Conservation (phyloP, 2,797 vertebrate genomes). For the Chelon labrosus region DNA sequence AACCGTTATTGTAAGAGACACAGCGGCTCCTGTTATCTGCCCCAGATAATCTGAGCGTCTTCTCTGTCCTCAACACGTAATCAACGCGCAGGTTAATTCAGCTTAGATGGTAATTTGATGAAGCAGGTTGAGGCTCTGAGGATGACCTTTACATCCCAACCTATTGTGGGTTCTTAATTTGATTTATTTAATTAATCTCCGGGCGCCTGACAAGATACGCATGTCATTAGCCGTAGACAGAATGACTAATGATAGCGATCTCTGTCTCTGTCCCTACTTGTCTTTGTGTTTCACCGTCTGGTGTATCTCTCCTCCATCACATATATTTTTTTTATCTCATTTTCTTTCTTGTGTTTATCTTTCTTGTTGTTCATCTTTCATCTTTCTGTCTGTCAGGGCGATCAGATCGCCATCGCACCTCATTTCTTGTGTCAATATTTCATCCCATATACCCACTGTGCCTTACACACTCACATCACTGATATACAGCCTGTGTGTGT, state of each 20-base stretch:
- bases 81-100: slow-evolving; percentile 9
- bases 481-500: slow-evolving; percentile 2
- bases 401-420: not conserved
- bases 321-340: not conserved
- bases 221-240: slow-evolving; percentile 51
- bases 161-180: slow-evolving; percentile 41
- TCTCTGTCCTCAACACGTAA: not conserved
- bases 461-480: not conserved
- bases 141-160: slow-evolving; percentile 58
- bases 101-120: slow-evolving; percentile 32
- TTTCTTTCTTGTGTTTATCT: slow-evolving; percentile 4
- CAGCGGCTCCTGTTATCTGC: too few species aligned
- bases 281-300: slow-evolving; percentile 26
- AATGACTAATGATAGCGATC: slow-evolving; percentile 40
- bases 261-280: not conserved
- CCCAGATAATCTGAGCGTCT: not conserved
- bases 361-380: not conserved
- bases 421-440: slow-evolving; percentile 23
- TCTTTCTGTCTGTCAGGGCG: not conserved
- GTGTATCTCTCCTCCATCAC: not conserved
- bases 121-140: slow-evolving; percentile 28
- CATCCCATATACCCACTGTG: not conserved
- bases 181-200: slow-evolving; percentile 70
- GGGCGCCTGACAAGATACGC: not conserved
- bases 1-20: too few species aligned